Base-by-base conservation (phyloP, 2,888 invertebrate species). In the Oscheius sp. region DNA sequence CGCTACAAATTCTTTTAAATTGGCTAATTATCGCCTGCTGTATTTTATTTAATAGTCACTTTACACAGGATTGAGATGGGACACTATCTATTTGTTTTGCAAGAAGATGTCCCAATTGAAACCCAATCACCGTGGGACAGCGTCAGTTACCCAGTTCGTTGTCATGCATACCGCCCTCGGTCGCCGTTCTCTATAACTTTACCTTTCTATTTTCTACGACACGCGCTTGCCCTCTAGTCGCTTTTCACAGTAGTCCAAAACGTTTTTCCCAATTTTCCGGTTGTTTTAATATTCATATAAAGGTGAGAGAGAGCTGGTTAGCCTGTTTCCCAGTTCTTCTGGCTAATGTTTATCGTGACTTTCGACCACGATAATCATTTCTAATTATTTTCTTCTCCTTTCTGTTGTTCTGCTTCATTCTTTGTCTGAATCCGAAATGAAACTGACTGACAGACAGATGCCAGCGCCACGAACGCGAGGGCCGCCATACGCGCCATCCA, bases 121-220 rank as follows among this genome's bases (percentile, higher is more conserved):
- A 66, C 52, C 52, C 66, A 66, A 66, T 66, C 66, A 66, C 66
- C 66, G 66, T 66, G 66, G n/a, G 52, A 52, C 29, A 9, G 49
- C 66, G 66, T 52, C 66, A 66, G 52, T 25, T n/a, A 52, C 66
- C 46, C 63, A 35, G 66, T 49, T 52, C 25, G 66, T 66, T 66
- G 66, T 66, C 66, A 66, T 66, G 66, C 66, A 66, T 49, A 66
- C 66, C 66, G 52, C 66, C 27, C 66, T 66, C 66, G n/a, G 25
- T 27, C 16, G 66, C 29, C 52, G 27, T 35, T 66, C 52, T 13
- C 66, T 61, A 66, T 52, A 49, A 29, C 52, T 52, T 66, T 52
- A 52, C 55, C 21, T 13, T 6, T 25, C 55, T 55, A 18, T 25
- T 55, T 49, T 25, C 13, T 9, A 2, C 6, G 23, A 23, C 21